Evolutionary conservation across 2,113 vertebrate species (phyloP), one percentile per base, ranked within the genome.

Genomic region (Burhinus bistriatus): DNA sequence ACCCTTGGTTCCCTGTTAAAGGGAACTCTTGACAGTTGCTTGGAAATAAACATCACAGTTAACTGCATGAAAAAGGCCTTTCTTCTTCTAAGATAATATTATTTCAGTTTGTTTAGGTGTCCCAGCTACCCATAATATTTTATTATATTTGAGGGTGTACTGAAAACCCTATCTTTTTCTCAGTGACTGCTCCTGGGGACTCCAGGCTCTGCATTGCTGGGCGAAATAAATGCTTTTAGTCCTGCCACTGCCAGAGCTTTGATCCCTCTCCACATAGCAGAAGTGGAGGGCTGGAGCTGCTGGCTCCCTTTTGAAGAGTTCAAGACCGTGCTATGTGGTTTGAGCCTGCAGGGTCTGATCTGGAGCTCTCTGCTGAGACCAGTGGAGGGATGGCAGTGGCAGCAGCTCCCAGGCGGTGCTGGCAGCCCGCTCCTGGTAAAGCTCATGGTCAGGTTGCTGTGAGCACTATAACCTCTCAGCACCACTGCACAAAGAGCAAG

Each of bases 281-380:
- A 77, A 86, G 19, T 15, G 45, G 38, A 68, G 40, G n/a, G 38
- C 75, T 90, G 70, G 45, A 77, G 55, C 38, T 54, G 30, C 70
- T 73, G 15, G 8, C 11, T 83, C 19, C 17, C n/a, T 66, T 85
- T 54, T 12, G 59, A 81, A 83, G 51, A 27, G 17, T 54, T 61
- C n/a, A 69, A 3, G 66, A 70, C 49, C 5, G 2, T 79, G 32
- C 49, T 89, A 14, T 2, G 2, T 14, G 40, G 12, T 34, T 32
- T 29, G 32, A 44, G 57, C 59, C 75, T 86, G 22, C n/a, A 51
- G 68, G 66, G 36, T 36, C 12, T 75, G 66, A 69, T 70, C 47
- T 26, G 9, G 32, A 78, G 51, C n/a, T 42, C 0, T 27, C 16
- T 18, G 30, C 16, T 18, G 30, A 66, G 25, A 42, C 0, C 3